Evolutionary conservation across 1,140 invertebrate genomes (phyloP).

Genomic region (Heliconius hewitsoni): DNA sequence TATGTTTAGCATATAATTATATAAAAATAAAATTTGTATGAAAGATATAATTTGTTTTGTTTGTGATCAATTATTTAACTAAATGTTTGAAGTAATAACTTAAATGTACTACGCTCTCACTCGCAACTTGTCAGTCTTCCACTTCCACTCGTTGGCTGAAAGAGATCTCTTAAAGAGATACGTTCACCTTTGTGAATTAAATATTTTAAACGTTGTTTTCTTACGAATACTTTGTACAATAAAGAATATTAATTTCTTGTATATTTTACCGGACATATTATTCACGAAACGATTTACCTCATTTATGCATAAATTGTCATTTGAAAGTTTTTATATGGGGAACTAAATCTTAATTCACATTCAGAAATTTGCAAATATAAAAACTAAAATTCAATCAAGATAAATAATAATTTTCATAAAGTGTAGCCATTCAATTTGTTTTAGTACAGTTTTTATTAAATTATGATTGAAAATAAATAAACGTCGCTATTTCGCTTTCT

Average conservation of each 20-base stretch:
- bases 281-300: neutral
- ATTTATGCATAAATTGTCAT: neutral
- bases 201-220: no score
- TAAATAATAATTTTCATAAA: conserved; percentile 31
- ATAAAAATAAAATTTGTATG: no score
- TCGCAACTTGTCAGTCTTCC: no score
- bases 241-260: neutral
- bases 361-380: conserved; percentile 5
- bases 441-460: conserved; percentile 28
- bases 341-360: neutral
- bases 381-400: conserved; percentile 23
- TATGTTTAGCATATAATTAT: no score
- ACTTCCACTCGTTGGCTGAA: no score
- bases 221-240: no score
- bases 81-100: no score
- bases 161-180: no score
- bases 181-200: no score
- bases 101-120: no score
- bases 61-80: no score
- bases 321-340: neutral
- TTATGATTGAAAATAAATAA: conserved; percentile 40
- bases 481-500: conserved; percentile 37
- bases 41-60: no score
- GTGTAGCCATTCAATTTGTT: conserved; percentile 33
- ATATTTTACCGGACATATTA: neutral